These are phyloP conservation scores for Cepphus grylle DNA, from an alignment of 2,113 vertebrate species.

Conservation along the genomic window DNA sequence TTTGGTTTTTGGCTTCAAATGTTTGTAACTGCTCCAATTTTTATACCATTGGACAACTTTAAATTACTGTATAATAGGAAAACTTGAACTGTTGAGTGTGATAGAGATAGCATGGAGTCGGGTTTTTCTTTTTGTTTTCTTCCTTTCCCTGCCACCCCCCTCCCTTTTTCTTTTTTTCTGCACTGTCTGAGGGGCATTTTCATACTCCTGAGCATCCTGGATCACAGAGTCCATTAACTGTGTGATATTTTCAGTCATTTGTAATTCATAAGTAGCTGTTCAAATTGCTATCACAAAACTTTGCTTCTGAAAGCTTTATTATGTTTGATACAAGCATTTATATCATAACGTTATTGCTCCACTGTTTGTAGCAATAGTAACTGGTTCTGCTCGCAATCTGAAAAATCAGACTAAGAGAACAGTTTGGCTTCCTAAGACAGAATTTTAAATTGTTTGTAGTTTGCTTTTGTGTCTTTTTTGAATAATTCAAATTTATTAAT, in stretches of 20 bases:
- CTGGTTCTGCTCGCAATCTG: not conserved
- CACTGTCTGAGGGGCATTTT: not conserved
- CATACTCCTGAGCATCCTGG: not conserved
- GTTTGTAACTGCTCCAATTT: not conserved
- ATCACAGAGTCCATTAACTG: not conserved
- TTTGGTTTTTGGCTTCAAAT: not conserved
- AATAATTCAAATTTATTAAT: not conserved
- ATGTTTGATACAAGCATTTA: not conserved
- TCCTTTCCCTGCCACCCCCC: no score
- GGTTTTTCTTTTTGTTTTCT: not conserved
- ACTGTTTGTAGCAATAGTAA: not conserved
- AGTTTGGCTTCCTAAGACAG: not conserved
- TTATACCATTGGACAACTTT: not conserved
- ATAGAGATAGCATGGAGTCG: not conserved
- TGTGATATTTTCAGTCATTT: not conserved
- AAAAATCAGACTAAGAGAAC: not conserved
- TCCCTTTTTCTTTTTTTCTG: fast-evolving
- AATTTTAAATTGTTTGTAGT: not conserved
- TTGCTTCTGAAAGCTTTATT: not conserved
- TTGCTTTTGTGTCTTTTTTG: not conserved
- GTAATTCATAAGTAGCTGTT: not conserved
- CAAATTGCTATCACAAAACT: not conserved
- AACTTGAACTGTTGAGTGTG: not conserved
- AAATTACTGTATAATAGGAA: not conserved
- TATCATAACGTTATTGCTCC: not conserved